Evolutionary conservation across 2,888 invertebrate genomes (phyloP).

Genomic region (Brenthis daphne): DNA sequence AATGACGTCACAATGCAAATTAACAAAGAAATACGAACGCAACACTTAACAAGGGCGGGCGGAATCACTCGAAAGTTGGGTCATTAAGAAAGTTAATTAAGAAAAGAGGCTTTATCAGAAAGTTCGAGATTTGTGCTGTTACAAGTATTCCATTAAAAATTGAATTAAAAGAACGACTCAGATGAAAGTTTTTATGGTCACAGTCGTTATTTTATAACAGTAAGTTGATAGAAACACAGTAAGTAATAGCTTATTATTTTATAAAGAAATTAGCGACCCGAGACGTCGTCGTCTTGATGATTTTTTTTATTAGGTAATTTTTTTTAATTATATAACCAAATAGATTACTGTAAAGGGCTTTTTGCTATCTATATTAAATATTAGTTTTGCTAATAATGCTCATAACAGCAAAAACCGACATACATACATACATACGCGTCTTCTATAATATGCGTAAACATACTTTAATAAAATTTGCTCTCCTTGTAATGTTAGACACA

Average conservation of each 20-base stretch:
- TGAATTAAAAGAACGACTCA: slow-evolving; percentile 35
- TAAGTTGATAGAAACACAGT: background rate
- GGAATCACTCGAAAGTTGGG: slow-evolving; percentile 45
- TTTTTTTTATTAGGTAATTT: too few relatives aligned
- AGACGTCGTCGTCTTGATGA: too few relatives aligned
- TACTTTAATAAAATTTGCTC: too few relatives aligned
- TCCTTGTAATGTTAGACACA: too few relatives aligned
- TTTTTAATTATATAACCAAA: too few relatives aligned
- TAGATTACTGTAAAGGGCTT: too few relatives aligned
- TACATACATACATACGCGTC: too few relatives aligned
- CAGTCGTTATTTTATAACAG: background rate
- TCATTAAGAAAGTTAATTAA: slow-evolving; percentile 59
- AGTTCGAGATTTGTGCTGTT: slow-evolving; percentile 45
- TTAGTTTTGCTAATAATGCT: too few relatives aligned
- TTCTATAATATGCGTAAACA: too few relatives aligned
- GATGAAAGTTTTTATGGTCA: slow-evolving; percentile 22
- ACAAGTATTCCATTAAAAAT: slow-evolving; percentile 38
- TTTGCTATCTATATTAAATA: too few relatives aligned
- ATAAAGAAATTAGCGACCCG: too few relatives aligned
- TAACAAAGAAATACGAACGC: slow-evolving; percentile 44
- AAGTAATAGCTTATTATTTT: background rate
- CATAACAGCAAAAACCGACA: too few relatives aligned
- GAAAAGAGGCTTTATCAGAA: slow-evolving; percentile 59
- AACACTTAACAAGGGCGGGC: slow-evolving; percentile 43
- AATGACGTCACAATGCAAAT: slow-evolving; percentile 30